phyloP scores from a whole-genome alignment of 2,113 vertebrate genomes.

The Melospiza melodia region DNA sequence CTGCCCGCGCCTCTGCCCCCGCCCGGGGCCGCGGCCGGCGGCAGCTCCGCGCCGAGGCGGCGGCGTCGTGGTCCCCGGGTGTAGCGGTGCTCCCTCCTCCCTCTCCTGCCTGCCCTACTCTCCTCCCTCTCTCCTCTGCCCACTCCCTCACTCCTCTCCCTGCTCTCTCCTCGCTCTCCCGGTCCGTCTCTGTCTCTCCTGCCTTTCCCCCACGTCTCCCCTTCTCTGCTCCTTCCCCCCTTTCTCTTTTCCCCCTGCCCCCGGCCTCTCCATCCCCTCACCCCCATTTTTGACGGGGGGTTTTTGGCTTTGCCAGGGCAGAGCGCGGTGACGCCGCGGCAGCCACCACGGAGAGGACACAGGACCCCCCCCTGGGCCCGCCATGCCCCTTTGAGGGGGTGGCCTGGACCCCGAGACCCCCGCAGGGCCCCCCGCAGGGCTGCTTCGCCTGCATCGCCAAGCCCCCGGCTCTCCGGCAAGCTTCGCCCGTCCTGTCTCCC shows the following conservation, averaged over 20 bases:
- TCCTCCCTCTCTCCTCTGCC: not conserved
- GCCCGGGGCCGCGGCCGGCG: slow-evolving; percentile 13
- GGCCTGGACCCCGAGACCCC: slow-evolving; percentile 75
- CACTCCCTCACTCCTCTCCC: not conserved
- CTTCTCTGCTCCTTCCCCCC: not conserved
- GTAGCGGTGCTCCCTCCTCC: slow-evolving; percentile 22
- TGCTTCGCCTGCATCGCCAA: slow-evolving; percentile 78
- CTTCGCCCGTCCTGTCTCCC: slow-evolving; percentile 49
- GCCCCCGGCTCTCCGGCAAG: slow-evolving; percentile 65
- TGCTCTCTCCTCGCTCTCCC: not conserved
- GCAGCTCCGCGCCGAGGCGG: not conserved
- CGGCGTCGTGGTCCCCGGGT: not conserved
- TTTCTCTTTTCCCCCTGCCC: not conserved
- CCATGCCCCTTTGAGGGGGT: slow-evolving; percentile 75
- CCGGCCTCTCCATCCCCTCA: not conserved
- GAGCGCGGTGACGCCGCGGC: slow-evolving; percentile 18
- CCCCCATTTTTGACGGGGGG: not conserved
- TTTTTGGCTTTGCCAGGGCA: slow-evolving; percentile 12
- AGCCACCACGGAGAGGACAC: slow-evolving; percentile 80
- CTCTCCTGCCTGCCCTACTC: slow-evolving; percentile 10
- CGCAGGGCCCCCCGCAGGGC: slow-evolving; percentile 63
- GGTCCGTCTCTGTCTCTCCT: not conserved
- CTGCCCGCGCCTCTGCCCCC: not conserved
- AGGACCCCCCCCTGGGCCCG: slow-evolving; percentile 70
- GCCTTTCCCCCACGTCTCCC: not conserved